Conservation (phyloP, 1,140 invertebrate species). For the Macrosteles quadrilineatus region DNA sequence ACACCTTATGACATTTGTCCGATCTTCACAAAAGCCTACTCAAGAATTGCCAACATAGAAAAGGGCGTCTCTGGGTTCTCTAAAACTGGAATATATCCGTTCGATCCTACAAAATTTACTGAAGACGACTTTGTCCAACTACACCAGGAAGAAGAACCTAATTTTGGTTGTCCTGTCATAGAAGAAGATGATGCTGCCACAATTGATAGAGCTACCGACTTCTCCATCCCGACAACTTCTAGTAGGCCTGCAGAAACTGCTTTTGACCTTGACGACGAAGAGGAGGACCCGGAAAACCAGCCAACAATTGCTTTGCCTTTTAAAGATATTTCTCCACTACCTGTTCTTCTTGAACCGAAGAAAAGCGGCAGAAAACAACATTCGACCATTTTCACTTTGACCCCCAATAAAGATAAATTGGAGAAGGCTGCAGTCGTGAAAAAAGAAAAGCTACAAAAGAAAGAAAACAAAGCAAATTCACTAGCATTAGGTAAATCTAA, state of each 20-base stretch:
- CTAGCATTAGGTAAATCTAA: background rate
- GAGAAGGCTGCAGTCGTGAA: background rate
- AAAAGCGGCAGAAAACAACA: background rate
- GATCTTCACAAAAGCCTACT: constrained; percentile 41
- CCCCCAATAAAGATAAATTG: background rate
- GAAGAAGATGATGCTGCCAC: background rate
- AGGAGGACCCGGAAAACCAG: too few relatives aligned
- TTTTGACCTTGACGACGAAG: background rate
- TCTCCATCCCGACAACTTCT: background rate
- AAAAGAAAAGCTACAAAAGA: background rate
- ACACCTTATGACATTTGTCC: constrained; percentile 44
- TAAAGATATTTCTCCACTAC: too few relatives aligned
- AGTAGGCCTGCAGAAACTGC: background rate
- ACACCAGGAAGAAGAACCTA: background rate
- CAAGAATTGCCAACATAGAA: constrained; percentile 38
- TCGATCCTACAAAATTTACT: constrained; percentile 47
- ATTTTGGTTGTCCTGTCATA: background rate
- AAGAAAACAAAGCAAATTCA: background rate
- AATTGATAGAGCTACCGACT: background rate
- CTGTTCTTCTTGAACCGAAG: too few relatives aligned
- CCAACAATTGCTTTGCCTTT: too few relatives aligned
- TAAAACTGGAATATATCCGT: constrained; percentile 46
- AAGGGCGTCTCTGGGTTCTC: constrained; percentile 43
- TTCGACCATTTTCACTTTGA: background rate
- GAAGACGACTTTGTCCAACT: constrained; percentile 45